Base-by-base conservation (phyloP, 2,888 invertebrate species). In the Torymus auratus region DNA sequence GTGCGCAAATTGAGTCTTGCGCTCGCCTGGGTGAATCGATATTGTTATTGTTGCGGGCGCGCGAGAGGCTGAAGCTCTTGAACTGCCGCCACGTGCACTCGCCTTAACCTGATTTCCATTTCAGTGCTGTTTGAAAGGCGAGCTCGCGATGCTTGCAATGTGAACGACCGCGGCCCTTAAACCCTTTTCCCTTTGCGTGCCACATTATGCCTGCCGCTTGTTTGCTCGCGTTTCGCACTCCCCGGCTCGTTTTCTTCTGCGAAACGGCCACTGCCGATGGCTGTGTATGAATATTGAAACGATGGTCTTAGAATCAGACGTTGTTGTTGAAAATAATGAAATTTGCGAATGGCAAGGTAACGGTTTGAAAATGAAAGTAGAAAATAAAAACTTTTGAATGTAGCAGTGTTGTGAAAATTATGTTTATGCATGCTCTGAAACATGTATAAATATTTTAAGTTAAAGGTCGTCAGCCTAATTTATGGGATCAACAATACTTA, bases 61-160 rank as follows among this genome's bases (percentile, higher is more conserved):
- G 41, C 41, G 4, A 62, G 3, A 15, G 2, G 5, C 50, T 14
- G 74, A 74, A 74, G 67, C 74, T 67, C 67, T 67, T 74, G 65
- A 67, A 74, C 74, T 74, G 74, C 67, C 56, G 20, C 65, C 65
- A 10, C 41, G 41, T 41, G 73, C 56, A 74, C 74, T 74, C 41
- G 67, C 58, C 52, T 67, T 74, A 74, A 67, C 67, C 74, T 67
- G 74, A 74, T 74, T 74, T 67, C 50, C 64, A 74, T 74, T 74
- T 74, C 74, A 74, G 67, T 67, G 13, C 41, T 64, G 72, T 53
- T 74, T 67, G 60, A 60, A 74, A 67, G 67, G 58, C 53, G n/a
- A 28, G 10, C 5, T 58, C 58, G 60, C 60, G 67, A 67, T 65
- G 20, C 67, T 74, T 20, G 55, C 58, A 50, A 65, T 52, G 60